phyloP scores from a whole-genome alignment of 2,888 invertebrate species.

The Chrysolina oricalcia region DNA sequence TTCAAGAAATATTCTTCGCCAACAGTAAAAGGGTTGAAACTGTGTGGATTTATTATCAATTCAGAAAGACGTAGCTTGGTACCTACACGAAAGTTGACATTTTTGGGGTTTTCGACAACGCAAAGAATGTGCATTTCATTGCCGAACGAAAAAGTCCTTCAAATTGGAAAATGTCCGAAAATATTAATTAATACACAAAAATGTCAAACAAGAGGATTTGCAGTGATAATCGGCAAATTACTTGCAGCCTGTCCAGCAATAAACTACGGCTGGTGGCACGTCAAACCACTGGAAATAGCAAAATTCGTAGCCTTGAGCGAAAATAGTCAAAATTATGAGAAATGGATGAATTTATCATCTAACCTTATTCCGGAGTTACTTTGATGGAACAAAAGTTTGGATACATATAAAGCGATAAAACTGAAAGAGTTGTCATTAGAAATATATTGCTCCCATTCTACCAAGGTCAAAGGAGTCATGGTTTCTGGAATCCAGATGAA shows the following conservation, averaged over 20 bases:
- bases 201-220: conserved; percentile 41
- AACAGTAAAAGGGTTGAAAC: not conserved
- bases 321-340: too few species aligned
- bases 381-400: too few species aligned
- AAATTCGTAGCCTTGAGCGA: too few species aligned
- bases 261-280: conserved; percentile 50
- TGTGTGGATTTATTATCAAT: conserved; percentile 52
- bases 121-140: conserved; percentile 30
- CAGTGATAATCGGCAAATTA: conserved; percentile 52
- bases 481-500: too few species aligned
- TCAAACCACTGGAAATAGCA: too few species aligned
- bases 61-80: conserved; percentile 39
- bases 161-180: not conserved
- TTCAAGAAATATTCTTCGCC: not conserved
- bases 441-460: too few species aligned
- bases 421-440: too few species aligned
- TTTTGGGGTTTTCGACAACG: conserved; percentile 44
- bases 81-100: conserved; percentile 42
- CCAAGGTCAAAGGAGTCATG: too few species aligned
- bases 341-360: too few species aligned
- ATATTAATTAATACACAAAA: not conserved
- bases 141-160: conserved; percentile 6
- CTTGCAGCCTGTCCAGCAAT: conserved; percentile 59
- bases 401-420: too few species aligned
- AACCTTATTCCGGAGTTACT: too few species aligned